phyloP scores from a whole-genome alignment of 2,888 invertebrate species.

The Lasioglossum zephyrum region DNA sequence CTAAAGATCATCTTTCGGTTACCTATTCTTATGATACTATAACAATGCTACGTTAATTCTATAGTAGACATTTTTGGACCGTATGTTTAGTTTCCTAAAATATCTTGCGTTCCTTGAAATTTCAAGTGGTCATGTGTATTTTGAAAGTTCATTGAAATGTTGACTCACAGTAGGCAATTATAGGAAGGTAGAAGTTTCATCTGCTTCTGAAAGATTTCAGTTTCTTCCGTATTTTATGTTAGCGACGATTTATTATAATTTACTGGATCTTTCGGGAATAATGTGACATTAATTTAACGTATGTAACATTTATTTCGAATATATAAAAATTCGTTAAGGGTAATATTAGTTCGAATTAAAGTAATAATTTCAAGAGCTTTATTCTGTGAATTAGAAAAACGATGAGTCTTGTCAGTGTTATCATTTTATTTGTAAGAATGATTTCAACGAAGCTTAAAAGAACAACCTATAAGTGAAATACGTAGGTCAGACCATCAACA shows the following conservation, averaged over 20 bases:
- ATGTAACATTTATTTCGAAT: background rate
- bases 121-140: background rate
- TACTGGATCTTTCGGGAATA: background rate
- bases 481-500: background rate
- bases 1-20: no score
- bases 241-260: background rate
- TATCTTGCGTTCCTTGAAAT: background rate
- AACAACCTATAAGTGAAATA: constrained; percentile 22
- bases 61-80: background rate
- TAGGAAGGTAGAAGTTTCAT: background rate
- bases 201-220: background rate
- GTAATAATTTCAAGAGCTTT: constrained; percentile 24
- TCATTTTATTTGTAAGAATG: constrained; percentile 6
- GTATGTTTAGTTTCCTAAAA: background rate
- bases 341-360: background rate
- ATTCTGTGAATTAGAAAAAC: constrained; percentile 13
- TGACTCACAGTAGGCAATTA: background rate
- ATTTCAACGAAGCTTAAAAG: constrained; percentile 19
- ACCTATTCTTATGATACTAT: background rate
- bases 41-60: background rate
- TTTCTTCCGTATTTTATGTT: background rate
- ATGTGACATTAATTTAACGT: background rate
- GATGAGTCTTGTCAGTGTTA: constrained; percentile 1
- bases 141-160: background rate
- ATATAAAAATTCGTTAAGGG: background rate